These are phyloP conservation scores for Mesoligia furuncula DNA, from an alignment of 2,888 invertebrate species.

Conservation along the genomic window DNA sequence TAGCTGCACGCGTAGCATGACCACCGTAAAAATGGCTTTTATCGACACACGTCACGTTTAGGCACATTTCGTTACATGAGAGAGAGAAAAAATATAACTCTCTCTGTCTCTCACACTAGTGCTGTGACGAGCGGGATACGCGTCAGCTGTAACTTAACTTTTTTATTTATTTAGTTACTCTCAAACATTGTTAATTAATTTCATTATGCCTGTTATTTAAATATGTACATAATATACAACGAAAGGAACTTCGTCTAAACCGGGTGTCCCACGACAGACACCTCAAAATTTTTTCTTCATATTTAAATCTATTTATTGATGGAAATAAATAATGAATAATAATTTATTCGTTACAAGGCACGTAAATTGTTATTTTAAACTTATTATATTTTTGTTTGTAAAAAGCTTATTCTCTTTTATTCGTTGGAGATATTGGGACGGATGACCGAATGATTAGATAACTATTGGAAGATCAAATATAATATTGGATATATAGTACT, in stretches of 20 bases:
- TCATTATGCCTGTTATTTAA: neutral
- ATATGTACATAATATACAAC: neutral
- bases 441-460: conserved; percentile 20
- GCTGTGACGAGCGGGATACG: neutral
- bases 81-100: too few species aligned
- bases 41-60: too few species aligned
- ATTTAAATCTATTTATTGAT: conserved; percentile 22
- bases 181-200: neutral
- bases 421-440: conserved; percentile 39
- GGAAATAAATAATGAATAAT: conserved; percentile 45
- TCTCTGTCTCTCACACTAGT: too few species aligned
- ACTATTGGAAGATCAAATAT: conserved; percentile 19
- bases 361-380: conserved; percentile 64
- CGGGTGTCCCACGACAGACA: neutral
- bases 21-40: too few species aligned
- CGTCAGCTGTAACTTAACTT: neutral
- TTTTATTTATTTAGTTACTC: neutral
- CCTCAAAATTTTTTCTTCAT: neutral
- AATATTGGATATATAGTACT: neutral
- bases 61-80: too few species aligned
- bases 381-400: conserved; percentile 59
- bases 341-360: conserved; percentile 66
- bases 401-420: conserved; percentile 46
- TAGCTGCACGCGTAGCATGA: too few species aligned
- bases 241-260: neutral